phyloP scores from a whole-genome alignment of 2,113 vertebrate species.

The Chauna torquata region DNA sequence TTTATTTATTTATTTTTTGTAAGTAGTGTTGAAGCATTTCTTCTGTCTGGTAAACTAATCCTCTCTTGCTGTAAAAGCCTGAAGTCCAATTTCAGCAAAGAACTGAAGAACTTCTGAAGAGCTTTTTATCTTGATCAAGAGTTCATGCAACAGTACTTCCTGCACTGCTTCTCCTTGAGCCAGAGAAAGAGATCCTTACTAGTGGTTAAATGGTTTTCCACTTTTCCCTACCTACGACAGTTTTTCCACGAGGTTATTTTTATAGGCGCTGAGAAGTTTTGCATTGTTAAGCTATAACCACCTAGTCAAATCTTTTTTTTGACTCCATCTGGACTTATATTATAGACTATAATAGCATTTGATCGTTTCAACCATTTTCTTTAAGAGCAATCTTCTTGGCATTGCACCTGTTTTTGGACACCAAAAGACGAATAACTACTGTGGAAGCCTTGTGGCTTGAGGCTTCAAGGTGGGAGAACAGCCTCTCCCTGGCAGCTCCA shows the following conservation, averaged over 20 bases:
- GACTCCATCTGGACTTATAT: neutral
- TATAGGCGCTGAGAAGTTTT: neutral
- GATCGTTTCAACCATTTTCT: neutral
- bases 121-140: neutral
- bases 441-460: neutral
- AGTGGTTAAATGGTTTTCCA: neutral
- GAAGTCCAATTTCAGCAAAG: neutral
- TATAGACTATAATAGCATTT: neutral
- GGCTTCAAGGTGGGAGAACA: neutral
- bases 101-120: neutral
- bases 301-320: neutral
- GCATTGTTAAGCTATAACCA: neutral
- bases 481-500: neutral
- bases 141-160: neutral
- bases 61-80: neutral
- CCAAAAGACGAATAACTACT: neutral
- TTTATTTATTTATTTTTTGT: neutral
- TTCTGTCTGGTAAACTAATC: neutral
- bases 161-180: neutral
- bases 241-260: neutral
- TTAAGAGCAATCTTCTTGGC: neutral
- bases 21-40: neutral
- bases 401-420: neutral
- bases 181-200: neutral
- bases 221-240: neutral